phyloP scores from a whole-genome alignment of 2,888 invertebrate species.

The Hydropsyche betteni region DNA sequence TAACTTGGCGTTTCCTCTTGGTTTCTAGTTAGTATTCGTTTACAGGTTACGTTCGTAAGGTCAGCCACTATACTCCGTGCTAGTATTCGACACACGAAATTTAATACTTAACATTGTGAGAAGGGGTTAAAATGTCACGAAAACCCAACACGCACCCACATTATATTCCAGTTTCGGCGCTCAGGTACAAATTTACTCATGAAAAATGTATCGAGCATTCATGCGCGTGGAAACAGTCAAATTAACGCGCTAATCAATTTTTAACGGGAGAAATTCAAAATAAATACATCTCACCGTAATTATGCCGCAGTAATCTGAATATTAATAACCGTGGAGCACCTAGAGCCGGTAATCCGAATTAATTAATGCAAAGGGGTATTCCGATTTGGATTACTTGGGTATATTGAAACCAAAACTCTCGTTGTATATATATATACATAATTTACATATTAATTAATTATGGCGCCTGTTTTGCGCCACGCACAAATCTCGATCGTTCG shows the following conservation, averaged over 20 bases:
- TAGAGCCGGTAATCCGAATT: conserved; percentile 26
- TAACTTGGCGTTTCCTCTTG: no score
- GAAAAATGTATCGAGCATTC: no score
- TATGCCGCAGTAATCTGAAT: conserved; percentile 26
- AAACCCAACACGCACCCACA: no score
- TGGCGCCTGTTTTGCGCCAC: not conserved
- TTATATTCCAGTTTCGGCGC: no score
- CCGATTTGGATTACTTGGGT: conserved; percentile 30
- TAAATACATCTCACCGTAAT: conserved; percentile 22
- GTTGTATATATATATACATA: conserved; percentile 17
- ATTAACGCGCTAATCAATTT: not conserved
- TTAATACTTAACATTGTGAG: no score
- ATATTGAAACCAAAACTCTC: conserved; percentile 31
- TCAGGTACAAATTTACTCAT: no score
- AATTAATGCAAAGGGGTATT: conserved; percentile 32
- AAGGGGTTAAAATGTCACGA: no score
- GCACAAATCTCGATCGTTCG: not conserved
- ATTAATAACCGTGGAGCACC: conserved; percentile 30
- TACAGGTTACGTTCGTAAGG: no score
- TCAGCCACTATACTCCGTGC: no score
- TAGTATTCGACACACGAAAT: no score
- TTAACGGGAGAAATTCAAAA: not conserved
- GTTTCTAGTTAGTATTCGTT: no score
- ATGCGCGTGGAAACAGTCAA: no score
- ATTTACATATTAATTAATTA: conserved; percentile 25